These are phyloP conservation scores for Melopsittacus undulatus DNA, from an alignment of 2,797 vertebrate genomes.

Conservation along the genomic window DNA sequence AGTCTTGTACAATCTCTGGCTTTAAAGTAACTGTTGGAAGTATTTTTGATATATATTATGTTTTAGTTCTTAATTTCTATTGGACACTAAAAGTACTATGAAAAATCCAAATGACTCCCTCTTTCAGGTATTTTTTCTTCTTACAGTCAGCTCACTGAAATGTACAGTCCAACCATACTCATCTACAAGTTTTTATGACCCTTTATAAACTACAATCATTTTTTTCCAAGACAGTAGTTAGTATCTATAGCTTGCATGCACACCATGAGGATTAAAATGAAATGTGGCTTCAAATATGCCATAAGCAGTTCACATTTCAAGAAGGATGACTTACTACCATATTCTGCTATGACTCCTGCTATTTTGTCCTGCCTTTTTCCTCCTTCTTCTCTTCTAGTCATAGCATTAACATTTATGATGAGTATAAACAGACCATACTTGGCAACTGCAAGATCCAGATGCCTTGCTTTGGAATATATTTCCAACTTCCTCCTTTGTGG, in stretches of 20 bases:
- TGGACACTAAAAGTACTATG: neutral
- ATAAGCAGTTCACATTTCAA: neutral
- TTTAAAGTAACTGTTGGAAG: neutral
- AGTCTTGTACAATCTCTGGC: neutral
- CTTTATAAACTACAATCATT: neutral
- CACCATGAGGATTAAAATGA: neutral
- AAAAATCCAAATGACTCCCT: neutral
- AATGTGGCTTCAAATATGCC: neutral
- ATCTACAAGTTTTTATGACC: neutral
- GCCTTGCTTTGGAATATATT: constrained; percentile 7
- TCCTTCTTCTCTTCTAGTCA: neutral
- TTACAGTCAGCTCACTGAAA: neutral
- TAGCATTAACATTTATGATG: constrained; percentile 22
- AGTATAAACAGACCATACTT: constrained; percentile 26
- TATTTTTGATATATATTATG: neutral
- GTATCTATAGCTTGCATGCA: neutral
- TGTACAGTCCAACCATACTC: neutral
- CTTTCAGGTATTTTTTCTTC: neutral
- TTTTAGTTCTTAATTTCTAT: neutral
- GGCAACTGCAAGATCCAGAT: constrained; percentile 20
- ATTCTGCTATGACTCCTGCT: neutral
- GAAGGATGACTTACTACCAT: neutral
- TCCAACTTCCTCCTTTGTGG: neutral
- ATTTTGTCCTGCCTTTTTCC: neutral
- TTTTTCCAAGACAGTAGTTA: neutral